These are phyloP conservation scores for Heliconius eleuchia DNA, from an alignment of 1,140 invertebrate genomes.

Conservation along the genomic window DNA sequence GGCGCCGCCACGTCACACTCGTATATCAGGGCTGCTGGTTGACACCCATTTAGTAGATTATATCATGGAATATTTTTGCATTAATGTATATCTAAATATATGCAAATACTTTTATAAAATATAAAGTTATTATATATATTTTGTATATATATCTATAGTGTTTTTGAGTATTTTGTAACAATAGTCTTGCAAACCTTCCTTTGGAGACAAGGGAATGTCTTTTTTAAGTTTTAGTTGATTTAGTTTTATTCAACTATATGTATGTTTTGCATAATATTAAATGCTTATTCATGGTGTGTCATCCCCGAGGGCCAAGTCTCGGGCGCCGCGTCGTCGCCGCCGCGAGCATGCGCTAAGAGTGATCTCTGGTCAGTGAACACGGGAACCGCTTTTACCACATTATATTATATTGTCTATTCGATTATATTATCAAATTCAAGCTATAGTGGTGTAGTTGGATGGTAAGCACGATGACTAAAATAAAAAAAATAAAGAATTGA, in stretches of 20 bases:
- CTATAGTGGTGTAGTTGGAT: too few relatives aligned
- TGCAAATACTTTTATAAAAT: not conserved
- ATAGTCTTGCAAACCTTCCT: not conserved
- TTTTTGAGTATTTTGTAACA: not conserved
- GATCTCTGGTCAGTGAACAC: not conserved
- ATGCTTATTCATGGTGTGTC: not conserved
- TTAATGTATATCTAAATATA: not conserved
- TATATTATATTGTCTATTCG: not conserved
- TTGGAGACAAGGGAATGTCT: not conserved
- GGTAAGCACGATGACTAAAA: too few relatives aligned
- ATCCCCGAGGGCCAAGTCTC: slow-evolving; percentile 12
- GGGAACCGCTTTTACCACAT: not conserved
- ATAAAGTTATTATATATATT: not conserved
- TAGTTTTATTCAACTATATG: not conserved
- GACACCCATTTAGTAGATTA: not conserved
- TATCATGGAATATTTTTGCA: slow-evolving; percentile 8
- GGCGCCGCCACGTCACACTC: slow-evolving; percentile 41
- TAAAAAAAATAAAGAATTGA: too few relatives aligned
- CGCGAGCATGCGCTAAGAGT: not conserved
- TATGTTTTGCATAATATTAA: not conserved
- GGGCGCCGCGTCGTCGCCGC: slow-evolving; percentile 7
- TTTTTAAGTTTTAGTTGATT: not conserved
- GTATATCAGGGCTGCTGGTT: slow-evolving; percentile 29
- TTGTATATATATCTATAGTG: too few relatives aligned
- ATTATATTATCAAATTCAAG: not conserved